A percentile compares a stretch with the other conserved stretches of the same genome.
Evolutionary conservation across 2,113 vertebrate species (phyloP).

Genomic region (Zeus faber): DNA sequence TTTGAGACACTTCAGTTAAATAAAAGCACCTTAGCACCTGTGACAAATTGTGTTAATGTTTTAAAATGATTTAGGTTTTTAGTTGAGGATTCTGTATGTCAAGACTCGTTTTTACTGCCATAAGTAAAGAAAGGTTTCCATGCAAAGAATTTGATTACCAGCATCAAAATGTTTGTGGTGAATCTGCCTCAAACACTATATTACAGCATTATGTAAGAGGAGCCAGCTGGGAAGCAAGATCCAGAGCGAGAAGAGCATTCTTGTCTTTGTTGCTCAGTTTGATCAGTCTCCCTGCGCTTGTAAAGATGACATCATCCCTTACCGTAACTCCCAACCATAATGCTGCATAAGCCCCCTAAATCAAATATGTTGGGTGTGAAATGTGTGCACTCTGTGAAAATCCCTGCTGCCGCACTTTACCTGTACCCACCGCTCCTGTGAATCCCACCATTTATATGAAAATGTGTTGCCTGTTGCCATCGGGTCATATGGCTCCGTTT

Average conservation of each 20-base stretch:
- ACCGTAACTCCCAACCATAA: conserved; percentile 43
- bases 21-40: conserved; percentile 82
- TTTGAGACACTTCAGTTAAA: conserved; percentile 66
- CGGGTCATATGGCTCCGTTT: no score
- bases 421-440: neutral
- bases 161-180: no score
- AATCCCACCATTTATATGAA: no score
- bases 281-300: conserved; percentile 63
- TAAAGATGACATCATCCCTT: conserved; percentile 70
- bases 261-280: conserved; percentile 16
- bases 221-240: neutral
- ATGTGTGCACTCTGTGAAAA: conserved; percentile 44
- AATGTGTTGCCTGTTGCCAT: no score
- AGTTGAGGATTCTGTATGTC: no score
- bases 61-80: no score
- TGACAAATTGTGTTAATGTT: conserved; percentile 46
- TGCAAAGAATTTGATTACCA: no score
- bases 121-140: no score
- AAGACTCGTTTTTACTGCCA: no score
- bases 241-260: neutral
- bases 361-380: conserved; percentile 49
- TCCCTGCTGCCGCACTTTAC: conserved; percentile 17
- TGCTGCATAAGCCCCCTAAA: conserved; percentile 40
- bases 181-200: no score
- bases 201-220: neutral